phyloP scores from a whole-genome alignment of 2,113 vertebrate genomes.

The Pontoporia blainvillei region DNA sequence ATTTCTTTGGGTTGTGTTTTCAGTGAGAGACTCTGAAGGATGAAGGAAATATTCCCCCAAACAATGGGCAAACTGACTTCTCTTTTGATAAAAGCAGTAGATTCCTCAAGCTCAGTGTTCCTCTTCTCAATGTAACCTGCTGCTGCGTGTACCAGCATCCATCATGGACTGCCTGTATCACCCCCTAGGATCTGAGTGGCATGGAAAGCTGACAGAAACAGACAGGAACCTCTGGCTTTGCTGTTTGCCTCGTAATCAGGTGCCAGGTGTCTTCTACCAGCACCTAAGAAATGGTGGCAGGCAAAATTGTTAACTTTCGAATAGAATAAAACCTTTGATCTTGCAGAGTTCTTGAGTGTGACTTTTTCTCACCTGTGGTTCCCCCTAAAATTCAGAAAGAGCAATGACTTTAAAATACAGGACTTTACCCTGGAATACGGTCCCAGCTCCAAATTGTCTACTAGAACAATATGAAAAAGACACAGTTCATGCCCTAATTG shows the following conservation, averaged over 20 bases:
- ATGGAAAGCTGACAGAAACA: accelerated
- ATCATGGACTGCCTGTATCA: accelerated
- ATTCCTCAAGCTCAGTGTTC: neutral
- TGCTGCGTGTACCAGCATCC: accelerated
- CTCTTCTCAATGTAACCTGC: neutral
- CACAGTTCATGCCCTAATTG: neutral
- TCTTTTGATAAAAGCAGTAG: accelerated
- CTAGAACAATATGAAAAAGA: neutral
- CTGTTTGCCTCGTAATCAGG: neutral
- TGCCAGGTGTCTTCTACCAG: neutral
- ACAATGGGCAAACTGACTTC: neutral
- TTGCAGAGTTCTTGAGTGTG: neutral
- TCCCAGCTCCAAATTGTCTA: neutral
- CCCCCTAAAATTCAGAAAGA: neutral
- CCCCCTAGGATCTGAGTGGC: accelerated
- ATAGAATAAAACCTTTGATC: neutral
- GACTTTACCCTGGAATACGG: neutral
- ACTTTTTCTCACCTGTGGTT: neutral
- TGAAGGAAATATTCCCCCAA: neutral
- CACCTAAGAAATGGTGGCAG: neutral
- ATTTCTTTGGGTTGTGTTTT: neutral
- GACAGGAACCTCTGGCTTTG: neutral
- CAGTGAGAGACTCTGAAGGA: neutral
- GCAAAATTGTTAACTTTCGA: neutral
- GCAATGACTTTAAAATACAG: neutral